Evolutionary conservation across 2,113 vertebrate genomes (phyloP), one percentile per base, ranked within the genome.

Genomic region (Passer domesticus): DNA sequence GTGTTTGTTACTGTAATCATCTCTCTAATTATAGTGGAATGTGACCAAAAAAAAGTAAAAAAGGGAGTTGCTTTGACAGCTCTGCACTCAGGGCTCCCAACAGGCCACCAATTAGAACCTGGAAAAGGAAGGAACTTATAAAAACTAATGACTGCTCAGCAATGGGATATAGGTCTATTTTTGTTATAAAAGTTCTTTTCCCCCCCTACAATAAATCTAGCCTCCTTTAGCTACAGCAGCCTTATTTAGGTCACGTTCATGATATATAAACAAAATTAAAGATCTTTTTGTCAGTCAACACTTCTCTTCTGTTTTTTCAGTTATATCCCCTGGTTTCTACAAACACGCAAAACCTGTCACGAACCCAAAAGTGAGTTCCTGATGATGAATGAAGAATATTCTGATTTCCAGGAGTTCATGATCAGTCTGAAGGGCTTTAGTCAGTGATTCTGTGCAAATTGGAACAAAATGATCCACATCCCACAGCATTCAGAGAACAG

Each of bases 1-100:
- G 92, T 97, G 97, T 98, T 96, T 98, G 96, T 98, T 98, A 96
- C 96, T 97, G 92, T 98, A 98, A 98, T 98, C 97, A 98, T 96
- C 91, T 89, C 95, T 96, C 97, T 98, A 98, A 98, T 98, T 99
- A 98, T 95, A 95, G 90, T 94, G 97, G 98, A 98, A 98, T 98
- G 97, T 97, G 96, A 93, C 55, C 92, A 60, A 69, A 69, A 64
- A 50, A 77, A 75, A 24, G 23, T 14, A 7, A 50, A 81, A 89
- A 86, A 73, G 59, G 10, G 92, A 78, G 69, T 90, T 98, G 95
- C 97, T 98, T 98, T 98, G 97, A 98, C 97, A 98, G 96, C 92
- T 98, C 97, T 97, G 77, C 46, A 53, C 90, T 96, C 91, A 90
- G 63, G 58, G 94, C 66, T 97, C 81, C 82, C 90, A 95, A 96